Percentiles rank a stretch among this genome's conserved stretches.
These are phyloP conservation scores for Dipodomys spectabilis DNA, from an alignment of 2,113 vertebrate species.

Conservation along the genomic window DNA sequence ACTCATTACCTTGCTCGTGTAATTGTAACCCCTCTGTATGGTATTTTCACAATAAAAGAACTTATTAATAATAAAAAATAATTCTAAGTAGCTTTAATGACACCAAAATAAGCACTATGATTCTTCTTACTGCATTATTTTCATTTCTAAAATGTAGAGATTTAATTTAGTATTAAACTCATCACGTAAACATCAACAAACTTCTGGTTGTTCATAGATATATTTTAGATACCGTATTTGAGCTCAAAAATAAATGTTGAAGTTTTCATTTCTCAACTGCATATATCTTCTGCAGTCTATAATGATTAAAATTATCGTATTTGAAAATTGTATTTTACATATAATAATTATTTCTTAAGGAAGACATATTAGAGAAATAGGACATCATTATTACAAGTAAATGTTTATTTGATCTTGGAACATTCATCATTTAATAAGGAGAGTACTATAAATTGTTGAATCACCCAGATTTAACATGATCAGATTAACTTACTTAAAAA, in stretches of 20 bases:
- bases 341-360: slow-evolving; percentile 13
- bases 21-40: too few species aligned
- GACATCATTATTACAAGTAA: slow-evolving; percentile 4
- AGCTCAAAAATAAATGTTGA: slow-evolving; percentile 47
- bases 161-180: slow-evolving; percentile 36
- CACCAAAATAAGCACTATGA: slow-evolving; percentile 10
- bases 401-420: background rate
- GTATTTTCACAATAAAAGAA: too few species aligned
- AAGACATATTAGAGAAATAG: slow-evolving; percentile 46
- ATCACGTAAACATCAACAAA: slow-evolving; percentile 22
- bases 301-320: slow-evolving; percentile 36
- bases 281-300: background rate
- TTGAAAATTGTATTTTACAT: slow-evolving; percentile 41
- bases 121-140: slow-evolving; percentile 37
- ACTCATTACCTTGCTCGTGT: too few species aligned
- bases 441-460: slow-evolving; percentile 22
- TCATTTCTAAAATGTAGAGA: slow-evolving; percentile 29
- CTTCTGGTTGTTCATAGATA: background rate
- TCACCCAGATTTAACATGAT: background rate
- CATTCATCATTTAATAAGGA: slow-evolving; percentile 26
- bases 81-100: slow-evolving; percentile 22
- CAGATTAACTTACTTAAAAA: too few species aligned
- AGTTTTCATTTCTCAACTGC: slow-evolving; percentile 41
- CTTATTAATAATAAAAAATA: background rate
- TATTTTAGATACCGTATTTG: slow-evolving; percentile 28